A percentile compares a stretch with the other conserved stretches of the same genome.
Conservation (phyloP, 2,113 vertebrate genomes). For the Hippocampus abdominalis region DNA sequence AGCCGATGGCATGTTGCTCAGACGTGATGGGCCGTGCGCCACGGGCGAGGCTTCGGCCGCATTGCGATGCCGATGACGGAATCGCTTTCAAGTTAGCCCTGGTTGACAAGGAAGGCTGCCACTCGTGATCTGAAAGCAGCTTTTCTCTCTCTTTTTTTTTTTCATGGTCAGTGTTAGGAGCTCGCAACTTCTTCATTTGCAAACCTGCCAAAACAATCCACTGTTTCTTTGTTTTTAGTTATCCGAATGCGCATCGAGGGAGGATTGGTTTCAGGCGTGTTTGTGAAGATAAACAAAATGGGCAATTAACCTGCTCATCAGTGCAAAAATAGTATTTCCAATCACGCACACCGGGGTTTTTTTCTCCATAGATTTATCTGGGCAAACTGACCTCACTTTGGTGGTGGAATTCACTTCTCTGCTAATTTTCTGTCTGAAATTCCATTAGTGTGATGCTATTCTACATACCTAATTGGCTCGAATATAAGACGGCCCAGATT, state of each 20-base stretch:
- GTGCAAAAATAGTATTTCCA: slow-evolving; percentile 48
- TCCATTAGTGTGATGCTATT: slow-evolving; percentile 62
- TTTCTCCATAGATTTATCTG: slow-evolving; percentile 64
- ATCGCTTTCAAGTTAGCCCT: slow-evolving; percentile 23
- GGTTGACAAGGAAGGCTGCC: slow-evolving; percentile 11
- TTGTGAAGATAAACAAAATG: slow-evolving; percentile 68
- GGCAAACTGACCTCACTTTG: slow-evolving; percentile 68
- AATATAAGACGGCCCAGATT: no score
- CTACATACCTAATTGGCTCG: no score
- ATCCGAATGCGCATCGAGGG: slow-evolving; percentile 36
- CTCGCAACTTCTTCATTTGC: slow-evolving; percentile 10
- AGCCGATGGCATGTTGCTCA: slow-evolving; percentile 29
- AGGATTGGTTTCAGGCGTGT: slow-evolving; percentile 59
- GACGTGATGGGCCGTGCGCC: slow-evolving; percentile 50
- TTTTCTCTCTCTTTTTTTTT: slow-evolving; percentile 13
- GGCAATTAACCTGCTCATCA: slow-evolving; percentile 68
- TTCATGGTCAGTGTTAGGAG: background rate
- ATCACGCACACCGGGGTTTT: slow-evolving; percentile 54
- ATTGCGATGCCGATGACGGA: slow-evolving; percentile 41
- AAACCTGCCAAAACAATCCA: slow-evolving; percentile 16
- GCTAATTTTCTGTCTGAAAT: slow-evolving; percentile 64
- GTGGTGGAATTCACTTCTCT: slow-evolving; percentile 63
- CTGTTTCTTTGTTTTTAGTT: slow-evolving; percentile 2
- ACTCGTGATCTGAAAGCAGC: slow-evolving; percentile 20
- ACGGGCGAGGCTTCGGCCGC: slow-evolving; percentile 30